Conservation (phyloP, 2,888 invertebrate species). For the Drosophila antonietae region DNA sequence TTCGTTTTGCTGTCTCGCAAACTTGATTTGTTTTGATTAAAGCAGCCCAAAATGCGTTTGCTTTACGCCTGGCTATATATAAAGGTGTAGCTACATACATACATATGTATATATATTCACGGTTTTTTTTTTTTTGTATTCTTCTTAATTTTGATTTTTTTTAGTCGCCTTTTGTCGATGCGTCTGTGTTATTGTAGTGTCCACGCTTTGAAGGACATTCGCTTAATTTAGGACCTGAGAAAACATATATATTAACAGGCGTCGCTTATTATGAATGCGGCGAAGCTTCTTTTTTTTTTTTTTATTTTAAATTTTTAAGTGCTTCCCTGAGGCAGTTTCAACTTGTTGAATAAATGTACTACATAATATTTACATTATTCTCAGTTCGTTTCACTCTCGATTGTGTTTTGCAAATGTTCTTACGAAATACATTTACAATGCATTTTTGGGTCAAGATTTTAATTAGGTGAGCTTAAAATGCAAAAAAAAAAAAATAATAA, state of each 20-base stretch:
- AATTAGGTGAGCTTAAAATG: no score
- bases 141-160: conserved; percentile 19
- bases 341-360: conserved; percentile 3
- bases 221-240: conserved; percentile 75
- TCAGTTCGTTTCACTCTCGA: background rate
- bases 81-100: background rate
- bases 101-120: background rate
- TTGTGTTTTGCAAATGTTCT: background rate
- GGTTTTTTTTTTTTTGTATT: background rate
- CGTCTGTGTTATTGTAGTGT: conserved; percentile 42
- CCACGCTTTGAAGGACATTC: conserved; percentile 70
- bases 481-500: no score
- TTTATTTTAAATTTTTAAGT: conserved; percentile 29
- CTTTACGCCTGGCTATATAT: conserved; percentile 8
- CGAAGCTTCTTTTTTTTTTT: background rate
- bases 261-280: conserved; percentile 51
- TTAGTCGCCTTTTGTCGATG: conserved; percentile 42
- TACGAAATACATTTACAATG: background rate
- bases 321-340: conserved; percentile 3
- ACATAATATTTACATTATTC: conserved; percentile 6
- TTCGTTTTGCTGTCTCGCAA: conserved; percentile 42
- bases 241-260: conserved; percentile 72
- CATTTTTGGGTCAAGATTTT: background rate
- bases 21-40: conserved; percentile 76
- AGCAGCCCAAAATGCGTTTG: conserved; percentile 50